Conservation (phyloP, 2,113 vertebrate species). For the Xyrauchen texanus region DNA sequence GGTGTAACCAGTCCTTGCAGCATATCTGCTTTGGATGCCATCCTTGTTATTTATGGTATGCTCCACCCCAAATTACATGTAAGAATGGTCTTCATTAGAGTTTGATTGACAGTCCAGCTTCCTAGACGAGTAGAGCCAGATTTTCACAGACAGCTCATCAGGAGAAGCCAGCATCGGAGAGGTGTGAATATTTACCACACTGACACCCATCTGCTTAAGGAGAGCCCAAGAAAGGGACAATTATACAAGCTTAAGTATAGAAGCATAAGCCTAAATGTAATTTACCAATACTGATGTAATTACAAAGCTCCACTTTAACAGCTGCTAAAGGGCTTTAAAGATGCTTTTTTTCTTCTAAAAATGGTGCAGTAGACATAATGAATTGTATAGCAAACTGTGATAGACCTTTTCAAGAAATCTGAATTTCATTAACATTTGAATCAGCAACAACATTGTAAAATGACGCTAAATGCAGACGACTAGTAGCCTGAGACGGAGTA, state of each 20-base stretch:
- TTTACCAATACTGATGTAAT: background rate
- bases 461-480: too few species aligned
- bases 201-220: conserved; percentile 25
- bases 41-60: conserved; percentile 20
- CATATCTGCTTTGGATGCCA: conserved; percentile 39
- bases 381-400: too few species aligned
- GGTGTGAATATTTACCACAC: conserved; percentile 1
- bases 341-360: too few species aligned
- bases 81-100: background rate
- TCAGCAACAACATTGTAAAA: too few species aligned
- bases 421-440: too few species aligned
- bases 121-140: conserved; percentile 5
- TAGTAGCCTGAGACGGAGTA: too few species aligned
- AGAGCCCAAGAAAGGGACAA: background rate
- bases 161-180: conserved; percentile 2
- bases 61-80: conserved; percentile 25
- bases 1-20: conserved; percentile 23
- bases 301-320: background rate
- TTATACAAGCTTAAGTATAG: conserved; percentile 3
- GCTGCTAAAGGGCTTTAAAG: too few species aligned
- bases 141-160: conserved; percentile 45
- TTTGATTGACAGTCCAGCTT: conserved; percentile 34
- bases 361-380: too few species aligned
- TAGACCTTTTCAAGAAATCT: too few species aligned
- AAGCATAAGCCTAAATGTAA: background rate